A percentile compares a stretch with the other conserved stretches of the same genome.
These are phyloP conservation scores for Cephalopholis sonnerati DNA, from an alignment of 2,113 vertebrate genomes.

Conservation along the genomic window DNA sequence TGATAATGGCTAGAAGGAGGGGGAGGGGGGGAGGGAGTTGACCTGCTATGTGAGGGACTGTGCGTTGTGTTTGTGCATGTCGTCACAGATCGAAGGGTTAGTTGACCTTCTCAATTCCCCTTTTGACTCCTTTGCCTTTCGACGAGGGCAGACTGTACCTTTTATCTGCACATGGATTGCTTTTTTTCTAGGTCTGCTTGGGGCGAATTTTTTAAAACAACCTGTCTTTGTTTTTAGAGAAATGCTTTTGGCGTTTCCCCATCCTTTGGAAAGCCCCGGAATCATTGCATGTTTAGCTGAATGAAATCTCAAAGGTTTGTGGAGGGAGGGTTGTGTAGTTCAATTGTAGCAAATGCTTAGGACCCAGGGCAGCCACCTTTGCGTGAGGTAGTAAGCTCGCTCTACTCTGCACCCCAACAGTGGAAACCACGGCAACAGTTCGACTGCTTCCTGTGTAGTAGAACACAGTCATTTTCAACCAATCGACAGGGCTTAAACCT, in stretches of 20 bases:
- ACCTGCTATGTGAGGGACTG: slow-evolving; percentile 74
- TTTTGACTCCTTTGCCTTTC: slow-evolving; percentile 69
- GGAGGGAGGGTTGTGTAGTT: slow-evolving; percentile 72
- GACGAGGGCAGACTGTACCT: slow-evolving; percentile 69
- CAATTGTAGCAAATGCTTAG: slow-evolving; percentile 74
- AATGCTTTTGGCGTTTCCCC: slow-evolving; percentile 62
- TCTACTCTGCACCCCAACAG: slow-evolving; percentile 63
- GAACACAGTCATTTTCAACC: slow-evolving; percentile 69
- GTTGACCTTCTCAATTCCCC: slow-evolving; percentile 75
- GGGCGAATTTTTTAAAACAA: slow-evolving; percentile 71
- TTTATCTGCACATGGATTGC: slow-evolving; percentile 77
- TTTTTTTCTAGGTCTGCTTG: slow-evolving; percentile 66
- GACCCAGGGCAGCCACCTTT: slow-evolving; percentile 73
- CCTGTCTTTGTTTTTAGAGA: slow-evolving; percentile 67
- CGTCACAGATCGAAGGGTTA: slow-evolving; percentile 83
- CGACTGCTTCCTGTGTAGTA: slow-evolving; percentile 68
- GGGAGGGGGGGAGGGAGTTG: slow-evolving; percentile 25
- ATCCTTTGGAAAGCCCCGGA: slow-evolving; percentile 61
- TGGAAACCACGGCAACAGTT: slow-evolving; percentile 67
- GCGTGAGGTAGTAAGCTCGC: slow-evolving; percentile 48
- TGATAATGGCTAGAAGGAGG: slow-evolving; percentile 61
- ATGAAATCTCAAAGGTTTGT: slow-evolving; percentile 80
- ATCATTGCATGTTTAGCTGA: slow-evolving; percentile 82
- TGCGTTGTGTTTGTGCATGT: slow-evolving; percentile 84
- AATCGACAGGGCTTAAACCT: slow-evolving; percentile 80